Base-by-base conservation (phyloP, 92 coral and sea anemone species). In the Porites lobata region DNA sequence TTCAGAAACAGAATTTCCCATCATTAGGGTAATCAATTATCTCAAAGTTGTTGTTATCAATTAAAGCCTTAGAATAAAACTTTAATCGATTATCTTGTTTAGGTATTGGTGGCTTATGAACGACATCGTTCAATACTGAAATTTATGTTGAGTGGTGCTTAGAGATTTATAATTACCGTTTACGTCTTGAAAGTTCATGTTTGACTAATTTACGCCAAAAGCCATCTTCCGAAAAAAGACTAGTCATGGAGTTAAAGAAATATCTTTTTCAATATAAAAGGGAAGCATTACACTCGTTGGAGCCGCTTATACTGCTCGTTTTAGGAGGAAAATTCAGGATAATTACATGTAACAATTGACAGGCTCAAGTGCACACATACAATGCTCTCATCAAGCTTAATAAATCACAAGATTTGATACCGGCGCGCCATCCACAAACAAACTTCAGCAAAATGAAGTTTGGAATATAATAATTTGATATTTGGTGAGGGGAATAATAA, bases 341-440 rank as follows among this genome's bases (percentile, higher is more conserved):
- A 38, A 38, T 38, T 38, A 38, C 47, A 38, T 38, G 47, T 38
- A 38, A 38, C 5, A 50, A 50, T 75, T 84, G 87, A 84, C 87
- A 74, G 66, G 80, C 72, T 84, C 61, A 50, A 72, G 80, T 84
- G 81, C 68, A 62, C 22, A 52, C 72, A 74, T 47, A 38, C 47
- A 73, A 75, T 84, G 52, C 80, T 62, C 79, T 50, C 65, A 74
- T 84, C 78, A 19, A 52, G 79, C 69, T 84, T 79, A 84, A 84
- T 84, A 84, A 74, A 74, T 84, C 50, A 38, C 26, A 14, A 47
- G 80, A 50, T 74, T 74, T 24, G 81, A 73, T 61, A 61, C 79
- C 81, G 87, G n/a, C 81, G 86, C 78, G 78, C 80, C 72, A 73
- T 84, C 17, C 20, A 72, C 87, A 84, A 84, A 84, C 87, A 84